Percentiles rank a stretch among this genome's conserved stretches.
Conservation (phyloP, 2,888 invertebrate genomes). For the Protophormia terraenovae region DNA sequence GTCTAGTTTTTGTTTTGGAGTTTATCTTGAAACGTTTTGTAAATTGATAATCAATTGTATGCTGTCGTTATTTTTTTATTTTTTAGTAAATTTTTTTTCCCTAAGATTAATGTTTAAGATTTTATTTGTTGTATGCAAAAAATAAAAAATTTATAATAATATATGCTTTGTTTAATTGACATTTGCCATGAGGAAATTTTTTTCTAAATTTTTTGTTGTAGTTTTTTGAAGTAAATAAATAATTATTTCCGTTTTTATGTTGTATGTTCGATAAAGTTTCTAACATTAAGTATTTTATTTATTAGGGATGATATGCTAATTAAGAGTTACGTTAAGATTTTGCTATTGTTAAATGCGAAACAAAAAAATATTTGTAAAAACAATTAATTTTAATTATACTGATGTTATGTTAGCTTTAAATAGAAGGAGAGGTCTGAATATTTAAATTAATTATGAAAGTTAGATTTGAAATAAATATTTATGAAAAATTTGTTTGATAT, state of each 20-base stretch:
- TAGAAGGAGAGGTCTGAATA: constrained; percentile 5
- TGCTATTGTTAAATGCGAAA: not conserved
- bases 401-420: constrained; percentile 20
- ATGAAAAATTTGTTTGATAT: not conserved
- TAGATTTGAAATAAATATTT: not conserved
- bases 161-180: constrained; percentile 58
- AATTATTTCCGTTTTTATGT: constrained; percentile 62
- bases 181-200: constrained; percentile 61
- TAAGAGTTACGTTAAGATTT: constrained; percentile 25
- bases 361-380: constrained; percentile 8
- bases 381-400: constrained; percentile 54
- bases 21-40: constrained; percentile 47
- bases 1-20: not conserved
- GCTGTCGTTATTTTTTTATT: constrained; percentile 51
- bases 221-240: constrained; percentile 41
- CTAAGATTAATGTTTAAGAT: constrained; percentile 12
- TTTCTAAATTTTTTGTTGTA: constrained; percentile 10
- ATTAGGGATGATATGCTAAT: constrained; percentile 56
- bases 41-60: constrained; percentile 55
- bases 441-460: constrained; percentile 1
- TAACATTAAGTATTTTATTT: constrained; percentile 26
- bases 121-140: not conserved
- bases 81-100: not conserved
- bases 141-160: not conserved
- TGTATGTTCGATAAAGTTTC: not conserved